Percentiles rank a stretch among this genome's conserved stretches.
Conservation (phyloP, 23 tunicate genomes). For the Ciona savignyi region DNA sequence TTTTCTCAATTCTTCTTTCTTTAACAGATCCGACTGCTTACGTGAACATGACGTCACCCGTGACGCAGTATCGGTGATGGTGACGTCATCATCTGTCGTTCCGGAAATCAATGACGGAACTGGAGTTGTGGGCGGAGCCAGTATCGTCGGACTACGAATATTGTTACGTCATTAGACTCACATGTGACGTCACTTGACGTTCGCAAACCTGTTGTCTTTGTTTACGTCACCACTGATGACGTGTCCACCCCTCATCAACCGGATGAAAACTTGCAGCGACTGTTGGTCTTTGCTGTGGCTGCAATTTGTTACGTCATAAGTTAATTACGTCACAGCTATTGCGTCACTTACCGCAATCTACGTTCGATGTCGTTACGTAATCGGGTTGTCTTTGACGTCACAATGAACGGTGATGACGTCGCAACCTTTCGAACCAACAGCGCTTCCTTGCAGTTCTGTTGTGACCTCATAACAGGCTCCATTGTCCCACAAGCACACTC, state of each 20-base stretch:
- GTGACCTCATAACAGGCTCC: constrained; percentile 4
- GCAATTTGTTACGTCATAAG: neutral
- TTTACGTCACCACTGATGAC: constrained; percentile 7
- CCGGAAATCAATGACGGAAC: constrained; percentile 6
- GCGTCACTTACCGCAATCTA: constrained; percentile 24
- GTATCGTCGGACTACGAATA: neutral
- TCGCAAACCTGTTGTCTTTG: constrained; percentile 15
- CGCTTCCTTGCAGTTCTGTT: constrained; percentile 16
- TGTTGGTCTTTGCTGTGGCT: constrained; percentile 24
- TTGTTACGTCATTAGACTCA: neutral
- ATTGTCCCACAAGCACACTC: constrained; percentile 6
- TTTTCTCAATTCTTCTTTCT: neutral
- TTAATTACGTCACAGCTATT: constrained; percentile 3
- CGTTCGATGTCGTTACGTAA: constrained; percentile 28
- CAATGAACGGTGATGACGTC: constrained; percentile 5
- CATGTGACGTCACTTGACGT: neutral
- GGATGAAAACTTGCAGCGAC: constrained; percentile 48
- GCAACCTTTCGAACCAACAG: constrained; percentile 46
- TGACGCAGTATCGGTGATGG: neutral
- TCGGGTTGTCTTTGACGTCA: constrained; percentile 18
- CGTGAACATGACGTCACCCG: neutral
- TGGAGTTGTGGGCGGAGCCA: constrained; percentile 55
- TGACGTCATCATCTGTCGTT: constrained; percentile 23
- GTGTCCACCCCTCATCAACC: constrained; percentile 39
- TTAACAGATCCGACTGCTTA: neutral